Evolutionary conservation across 2,113 vertebrate species (phyloP).

Genomic region (Cebus imitator): DNA sequence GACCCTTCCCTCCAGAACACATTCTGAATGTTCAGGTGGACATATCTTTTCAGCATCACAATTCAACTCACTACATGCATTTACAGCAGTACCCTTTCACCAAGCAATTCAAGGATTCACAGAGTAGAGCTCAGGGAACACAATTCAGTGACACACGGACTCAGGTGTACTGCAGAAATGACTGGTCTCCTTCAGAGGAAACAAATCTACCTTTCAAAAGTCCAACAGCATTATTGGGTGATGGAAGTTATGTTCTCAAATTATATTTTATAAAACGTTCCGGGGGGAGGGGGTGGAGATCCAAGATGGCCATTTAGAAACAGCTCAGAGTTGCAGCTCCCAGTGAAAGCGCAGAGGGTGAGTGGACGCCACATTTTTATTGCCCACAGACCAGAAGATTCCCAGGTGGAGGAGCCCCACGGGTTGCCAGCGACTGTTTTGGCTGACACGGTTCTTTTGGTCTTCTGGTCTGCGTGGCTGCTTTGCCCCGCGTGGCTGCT

Average conservation of each 20-base stretch:
- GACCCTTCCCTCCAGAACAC: not conserved
- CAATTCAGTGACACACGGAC: not conserved
- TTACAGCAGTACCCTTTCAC: not conserved
- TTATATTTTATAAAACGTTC: conserved; percentile 28
- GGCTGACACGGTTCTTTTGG: too few relatives aligned
- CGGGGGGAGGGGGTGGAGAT: too few relatives aligned
- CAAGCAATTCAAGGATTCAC: not conserved
- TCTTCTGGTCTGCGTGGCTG: too few relatives aligned
- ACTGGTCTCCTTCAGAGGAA: not conserved
- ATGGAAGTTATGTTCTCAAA: not conserved
- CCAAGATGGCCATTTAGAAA: too few relatives aligned
- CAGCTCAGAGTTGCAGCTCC: too few relatives aligned
- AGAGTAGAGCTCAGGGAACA: not conserved
- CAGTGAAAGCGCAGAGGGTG: too few relatives aligned
- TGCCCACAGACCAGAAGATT: too few relatives aligned
- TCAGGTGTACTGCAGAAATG: not conserved
- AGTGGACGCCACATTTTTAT: too few relatives aligned
- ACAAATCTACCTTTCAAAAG: not conserved
- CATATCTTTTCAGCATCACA: not conserved
- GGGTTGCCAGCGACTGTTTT: too few relatives aligned
- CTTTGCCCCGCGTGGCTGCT: too few relatives aligned
- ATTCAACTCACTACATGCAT: not conserved
- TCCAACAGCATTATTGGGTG: not conserved
- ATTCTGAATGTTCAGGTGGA: not conserved
- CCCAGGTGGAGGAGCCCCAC: too few relatives aligned